phyloP scores from a whole-genome alignment of 2,888 invertebrate species.

The Pimpla rufipes region DNA sequence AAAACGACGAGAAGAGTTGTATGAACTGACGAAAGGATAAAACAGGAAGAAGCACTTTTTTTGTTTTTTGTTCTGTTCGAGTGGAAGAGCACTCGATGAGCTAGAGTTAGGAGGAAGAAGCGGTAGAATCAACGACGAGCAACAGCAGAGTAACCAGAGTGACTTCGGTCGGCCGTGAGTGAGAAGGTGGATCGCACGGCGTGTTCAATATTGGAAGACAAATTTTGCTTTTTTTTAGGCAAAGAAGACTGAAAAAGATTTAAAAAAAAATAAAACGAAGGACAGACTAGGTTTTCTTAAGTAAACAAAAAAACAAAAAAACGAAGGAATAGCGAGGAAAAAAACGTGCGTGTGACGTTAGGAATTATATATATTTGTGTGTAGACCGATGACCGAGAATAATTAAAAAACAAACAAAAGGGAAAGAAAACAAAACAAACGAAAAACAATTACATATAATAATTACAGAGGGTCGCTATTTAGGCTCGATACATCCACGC shows the following conservation, averaged over 20 bases:
- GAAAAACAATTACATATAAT: constrained; percentile 40
- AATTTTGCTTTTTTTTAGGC: constrained; percentile 64
- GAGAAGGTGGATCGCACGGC: constrained; percentile 40
- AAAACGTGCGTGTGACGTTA: constrained; percentile 52
- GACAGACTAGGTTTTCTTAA: constrained; percentile 70
- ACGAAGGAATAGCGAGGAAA: constrained; percentile 19
- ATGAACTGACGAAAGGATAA: not conserved
- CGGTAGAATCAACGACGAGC: constrained; percentile 33
- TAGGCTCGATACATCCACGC: constrained; percentile 74
- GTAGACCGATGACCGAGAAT: constrained; percentile 39
- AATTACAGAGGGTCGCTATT: constrained; percentile 39
- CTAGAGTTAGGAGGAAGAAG: constrained; percentile 17
- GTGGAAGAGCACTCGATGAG: constrained; percentile 57
- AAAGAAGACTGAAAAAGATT: constrained; percentile 71
- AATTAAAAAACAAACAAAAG: constrained; percentile 33
- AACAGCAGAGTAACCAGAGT: constrained; percentile 51
- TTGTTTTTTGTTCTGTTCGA: constrained; percentile 51
- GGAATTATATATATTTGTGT: constrained; percentile 63
- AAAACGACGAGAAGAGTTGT: constrained; percentile 35
- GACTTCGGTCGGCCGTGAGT: constrained; percentile 52
- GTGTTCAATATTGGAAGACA: constrained; percentile 43
- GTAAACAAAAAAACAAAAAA: constrained; percentile 39
- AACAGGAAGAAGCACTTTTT: constrained; percentile 33
- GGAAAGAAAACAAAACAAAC: constrained; percentile 52
- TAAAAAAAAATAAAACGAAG: constrained; percentile 71